phyloP scores from a whole-genome alignment of 2,113 vertebrate species.

The Cyprinodon tularosa region DNA sequence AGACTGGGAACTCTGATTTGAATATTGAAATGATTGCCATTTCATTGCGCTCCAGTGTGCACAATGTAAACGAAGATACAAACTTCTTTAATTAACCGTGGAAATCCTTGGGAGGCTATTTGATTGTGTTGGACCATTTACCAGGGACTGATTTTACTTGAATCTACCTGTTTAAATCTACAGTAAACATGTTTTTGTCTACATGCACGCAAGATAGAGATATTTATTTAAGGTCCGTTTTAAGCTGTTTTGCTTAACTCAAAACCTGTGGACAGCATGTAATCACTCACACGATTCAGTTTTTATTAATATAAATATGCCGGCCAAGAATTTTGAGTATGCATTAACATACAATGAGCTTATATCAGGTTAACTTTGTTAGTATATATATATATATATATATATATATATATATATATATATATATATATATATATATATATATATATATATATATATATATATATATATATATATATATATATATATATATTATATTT shows the following conservation, averaged over 20 bases:
- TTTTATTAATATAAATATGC: neutral
- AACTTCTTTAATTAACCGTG: conserved; percentile 67
- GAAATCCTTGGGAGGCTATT: conserved; percentile 38
- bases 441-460: too few species aligned
- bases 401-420: too few species aligned
- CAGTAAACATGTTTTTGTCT: conserved; percentile 8
- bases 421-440: too few species aligned
- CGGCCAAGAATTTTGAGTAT: too few species aligned
- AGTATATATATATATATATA: too few species aligned
- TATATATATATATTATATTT: too few species aligned
- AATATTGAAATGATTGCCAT: conserved; percentile 73
- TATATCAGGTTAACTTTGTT: too few species aligned
- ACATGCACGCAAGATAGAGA: neutral
- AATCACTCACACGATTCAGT: too few species aligned
- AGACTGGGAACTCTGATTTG: conserved; percentile 67
- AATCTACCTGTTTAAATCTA: conserved; percentile 24
- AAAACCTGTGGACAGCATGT: too few species aligned
- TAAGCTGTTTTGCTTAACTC: too few species aligned
- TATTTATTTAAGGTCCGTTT: conserved; percentile 29
- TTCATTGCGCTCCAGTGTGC: conserved; percentile 43
- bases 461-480: too few species aligned
- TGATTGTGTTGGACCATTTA: conserved; percentile 49
- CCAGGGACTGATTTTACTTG: conserved; percentile 22
- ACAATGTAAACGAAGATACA: conserved; percentile 69
- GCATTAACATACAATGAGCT: too few species aligned